phyloP scores from a whole-genome alignment of 2,888 invertebrate genomes.

The Melinopterus prodromus region DNA sequence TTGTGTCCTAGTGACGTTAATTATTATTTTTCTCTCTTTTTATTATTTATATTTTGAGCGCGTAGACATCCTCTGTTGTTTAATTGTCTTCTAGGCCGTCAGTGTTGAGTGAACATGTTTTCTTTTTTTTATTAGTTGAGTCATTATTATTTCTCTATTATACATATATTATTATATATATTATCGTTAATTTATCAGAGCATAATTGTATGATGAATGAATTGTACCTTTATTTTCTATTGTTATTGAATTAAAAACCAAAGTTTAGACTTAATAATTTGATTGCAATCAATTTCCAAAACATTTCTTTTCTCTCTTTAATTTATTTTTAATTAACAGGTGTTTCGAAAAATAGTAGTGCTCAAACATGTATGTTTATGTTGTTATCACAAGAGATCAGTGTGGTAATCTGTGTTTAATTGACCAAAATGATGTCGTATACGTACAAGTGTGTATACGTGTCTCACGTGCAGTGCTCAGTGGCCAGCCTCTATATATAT shows the following conservation, averaged over 20 bases:
- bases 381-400: not conserved
- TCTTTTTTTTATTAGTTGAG: constrained; percentile 52
- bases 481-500: constrained; percentile 46
- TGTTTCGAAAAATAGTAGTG: constrained; percentile 5
- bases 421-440: not conserved
- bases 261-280: constrained; percentile 57
- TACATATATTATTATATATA: constrained; percentile 41
- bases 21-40: constrained; percentile 27
- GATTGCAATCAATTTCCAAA: constrained; percentile 10
- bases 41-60: constrained; percentile 45
- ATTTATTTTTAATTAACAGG: constrained; percentile 5
- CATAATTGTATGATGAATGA: constrained; percentile 52
- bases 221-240: constrained; percentile 62
- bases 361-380: constrained; percentile 11
- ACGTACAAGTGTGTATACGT: constrained; percentile 20
- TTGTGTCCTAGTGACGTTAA: not conserved
- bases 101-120: constrained; percentile 44
- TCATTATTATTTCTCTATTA: constrained; percentile 54
- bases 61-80: constrained; percentile 61
- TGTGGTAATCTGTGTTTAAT: constrained; percentile 14
- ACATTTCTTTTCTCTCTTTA: constrained; percentile 10
- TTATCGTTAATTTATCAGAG: constrained; percentile 54
- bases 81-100: constrained; percentile 49
- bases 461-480: constrained; percentile 40
- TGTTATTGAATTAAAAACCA: constrained; percentile 59